Percentiles rank a stretch among this genome's conserved stretches.
These are phyloP conservation scores for Elaphurus davidianus DNA, from an alignment of 2,113 vertebrate species.

Conservation along the genomic window DNA sequence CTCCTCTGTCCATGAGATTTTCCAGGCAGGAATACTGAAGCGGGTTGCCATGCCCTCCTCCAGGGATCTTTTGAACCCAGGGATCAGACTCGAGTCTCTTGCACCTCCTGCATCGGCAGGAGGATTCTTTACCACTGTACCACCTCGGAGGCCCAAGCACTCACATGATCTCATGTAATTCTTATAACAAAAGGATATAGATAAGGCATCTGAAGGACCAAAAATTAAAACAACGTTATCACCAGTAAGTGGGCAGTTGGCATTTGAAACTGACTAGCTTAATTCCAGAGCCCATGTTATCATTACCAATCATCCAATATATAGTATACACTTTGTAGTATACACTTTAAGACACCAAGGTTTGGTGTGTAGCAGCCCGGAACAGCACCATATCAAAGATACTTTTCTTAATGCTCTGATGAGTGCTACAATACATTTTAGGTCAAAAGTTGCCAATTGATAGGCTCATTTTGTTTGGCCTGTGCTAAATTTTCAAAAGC, in stretches of 20 bases:
- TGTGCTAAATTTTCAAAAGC: neutral
- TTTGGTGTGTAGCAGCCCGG: neutral
- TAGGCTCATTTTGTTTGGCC: neutral
- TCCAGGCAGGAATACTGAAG: neutral
- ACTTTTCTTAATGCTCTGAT: neutral
- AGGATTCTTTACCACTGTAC: neutral
- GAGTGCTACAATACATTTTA: neutral
- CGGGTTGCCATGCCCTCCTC: neutral
- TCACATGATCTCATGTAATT: neutral
- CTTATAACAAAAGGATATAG: neutral
- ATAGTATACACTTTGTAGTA: neutral
- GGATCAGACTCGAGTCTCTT: neutral
- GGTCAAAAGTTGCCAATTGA: neutral
- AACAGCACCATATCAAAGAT: neutral
- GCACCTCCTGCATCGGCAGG: neutral
- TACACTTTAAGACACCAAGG: neutral
- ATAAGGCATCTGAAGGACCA: neutral
- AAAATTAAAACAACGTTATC: neutral
- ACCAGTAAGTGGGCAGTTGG: neutral
- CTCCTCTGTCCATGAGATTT: neutral
- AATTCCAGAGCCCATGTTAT: neutral
- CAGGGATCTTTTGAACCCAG: neutral
- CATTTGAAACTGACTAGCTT: neutral
- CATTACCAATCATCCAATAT: neutral
- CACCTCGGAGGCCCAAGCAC: neutral